Evolutionary conservation across 2,888 invertebrate species (phyloP).

Genomic region (Abscondita cerata): DNA sequence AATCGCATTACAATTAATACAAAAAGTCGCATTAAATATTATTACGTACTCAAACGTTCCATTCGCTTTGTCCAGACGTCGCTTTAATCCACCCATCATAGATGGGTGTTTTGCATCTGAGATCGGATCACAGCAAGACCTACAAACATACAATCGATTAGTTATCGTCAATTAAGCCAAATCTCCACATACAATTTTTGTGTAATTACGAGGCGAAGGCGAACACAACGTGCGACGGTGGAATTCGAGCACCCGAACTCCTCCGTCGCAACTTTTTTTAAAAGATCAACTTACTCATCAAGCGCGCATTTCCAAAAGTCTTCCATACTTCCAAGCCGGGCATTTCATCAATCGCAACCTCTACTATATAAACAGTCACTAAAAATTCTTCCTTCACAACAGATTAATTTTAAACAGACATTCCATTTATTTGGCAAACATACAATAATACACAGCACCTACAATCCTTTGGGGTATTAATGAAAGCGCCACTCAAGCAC

Average conservation of each 20-base stretch:
- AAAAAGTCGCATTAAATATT: background rate
- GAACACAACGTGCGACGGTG: no score
- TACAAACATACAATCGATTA: constrained; percentile 24
- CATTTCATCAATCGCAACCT: constrained; percentile 32
- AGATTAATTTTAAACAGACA: constrained; percentile 32
- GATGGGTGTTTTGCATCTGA: constrained; percentile 32
- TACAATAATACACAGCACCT: constrained; percentile 16
- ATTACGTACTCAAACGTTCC: background rate
- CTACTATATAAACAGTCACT: constrained; percentile 27
- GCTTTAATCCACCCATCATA: constrained; percentile 8
- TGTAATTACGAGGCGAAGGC: no score
- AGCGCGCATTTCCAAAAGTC: constrained; percentile 29
- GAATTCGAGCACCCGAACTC: no score
- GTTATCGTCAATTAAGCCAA: no score
- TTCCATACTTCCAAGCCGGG: constrained; percentile 32
- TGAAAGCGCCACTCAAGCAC: background rate
- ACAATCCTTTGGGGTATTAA: constrained; percentile 11
- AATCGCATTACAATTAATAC: background rate
- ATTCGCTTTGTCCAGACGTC: background rate
- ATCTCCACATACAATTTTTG: no score
- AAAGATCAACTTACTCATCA: constrained; percentile 35
- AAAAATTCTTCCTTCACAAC: constrained; percentile 28
- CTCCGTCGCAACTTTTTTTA: constrained; percentile 18
- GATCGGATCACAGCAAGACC: constrained; percentile 28
- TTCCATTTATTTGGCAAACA: constrained; percentile 13